phyloP scores from a whole-genome alignment of 2,797 vertebrate species.

The Urosaurus nigricauda region DNA sequence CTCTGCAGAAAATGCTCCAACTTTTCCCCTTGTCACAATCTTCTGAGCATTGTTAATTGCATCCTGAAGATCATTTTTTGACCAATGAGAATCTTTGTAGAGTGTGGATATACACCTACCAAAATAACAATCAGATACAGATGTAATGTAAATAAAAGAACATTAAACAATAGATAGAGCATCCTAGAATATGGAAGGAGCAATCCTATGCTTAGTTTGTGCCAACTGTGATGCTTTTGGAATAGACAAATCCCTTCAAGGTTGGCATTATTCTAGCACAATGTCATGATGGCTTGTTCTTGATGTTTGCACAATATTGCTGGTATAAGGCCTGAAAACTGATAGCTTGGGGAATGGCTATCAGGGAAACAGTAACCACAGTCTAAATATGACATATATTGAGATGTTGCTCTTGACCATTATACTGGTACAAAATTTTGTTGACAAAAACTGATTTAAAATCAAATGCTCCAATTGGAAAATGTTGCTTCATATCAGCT shows the following conservation, averaged over 20 bases:
- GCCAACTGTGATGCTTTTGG: background rate
- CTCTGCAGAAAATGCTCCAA: conserved; percentile 61
- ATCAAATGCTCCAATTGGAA: background rate
- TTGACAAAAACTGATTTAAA: background rate
- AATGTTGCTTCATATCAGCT: too few relatives aligned
- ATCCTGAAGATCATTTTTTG: conserved; percentile 60
- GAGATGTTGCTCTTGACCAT: background rate
- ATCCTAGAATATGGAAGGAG: background rate
- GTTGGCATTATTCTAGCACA: too few relatives aligned
- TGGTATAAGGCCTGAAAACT: background rate
- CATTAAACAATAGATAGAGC: background rate
- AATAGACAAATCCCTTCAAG: too few relatives aligned
- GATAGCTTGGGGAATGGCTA: too few relatives aligned
- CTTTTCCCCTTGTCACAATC: conserved; percentile 69
- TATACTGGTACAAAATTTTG: background rate
- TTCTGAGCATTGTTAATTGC: conserved; percentile 42
- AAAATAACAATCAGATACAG: background rate
- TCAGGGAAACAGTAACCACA: too few relatives aligned
- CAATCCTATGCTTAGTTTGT: background rate
- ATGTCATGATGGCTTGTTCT: background rate
- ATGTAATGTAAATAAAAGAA: background rate
- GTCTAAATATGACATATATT: background rate
- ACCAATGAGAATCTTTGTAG: conserved; percentile 74
- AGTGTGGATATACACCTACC: conserved; percentile 77
- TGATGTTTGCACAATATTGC: background rate